These are phyloP conservation scores for Drosophila algonquin DNA, from an alignment of 2,888 invertebrate genomes.

Conservation along the genomic window DNA sequence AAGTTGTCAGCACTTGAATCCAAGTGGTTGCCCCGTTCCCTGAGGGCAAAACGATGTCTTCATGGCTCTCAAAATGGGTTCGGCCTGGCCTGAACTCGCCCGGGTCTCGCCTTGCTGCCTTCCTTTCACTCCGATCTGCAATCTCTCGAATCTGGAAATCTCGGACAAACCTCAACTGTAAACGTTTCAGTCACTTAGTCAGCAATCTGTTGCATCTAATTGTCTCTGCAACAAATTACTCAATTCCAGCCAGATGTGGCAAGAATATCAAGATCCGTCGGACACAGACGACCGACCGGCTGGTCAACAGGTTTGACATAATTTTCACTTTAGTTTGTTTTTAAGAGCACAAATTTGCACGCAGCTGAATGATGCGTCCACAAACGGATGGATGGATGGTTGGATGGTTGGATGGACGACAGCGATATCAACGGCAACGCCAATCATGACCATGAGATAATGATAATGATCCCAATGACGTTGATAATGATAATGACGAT, in stretches of 20 bases:
- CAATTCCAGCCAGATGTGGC: conserved; percentile 59
- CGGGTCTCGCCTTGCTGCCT: conserved; percentile 4
- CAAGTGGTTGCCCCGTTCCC: conserved; percentile 27
- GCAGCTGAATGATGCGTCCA: conserved; percentile 44
- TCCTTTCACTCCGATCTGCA: conserved; percentile 29
- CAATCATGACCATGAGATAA: conserved; percentile 2
- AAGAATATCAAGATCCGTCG: conserved; percentile 39
- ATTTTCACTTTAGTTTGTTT: conserved; percentile 77
- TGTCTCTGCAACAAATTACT: conserved; percentile 74
- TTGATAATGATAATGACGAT: conserved; percentile 33
- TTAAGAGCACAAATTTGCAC: conserved; percentile 72
- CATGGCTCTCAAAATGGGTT: conserved; percentile 23
- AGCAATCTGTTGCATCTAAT: conserved; percentile 78
- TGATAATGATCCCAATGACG: conserved; percentile 30
- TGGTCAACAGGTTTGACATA: conserved; percentile 74
- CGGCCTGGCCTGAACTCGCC: background rate
- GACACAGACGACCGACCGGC: conserved; percentile 31
- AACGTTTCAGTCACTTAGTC: conserved; percentile 75
- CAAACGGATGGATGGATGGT: no score
- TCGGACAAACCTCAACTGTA: conserved; percentile 43
- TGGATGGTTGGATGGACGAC: no score
- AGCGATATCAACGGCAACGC: conserved; percentile 1
- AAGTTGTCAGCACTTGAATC: conserved; percentile 14
- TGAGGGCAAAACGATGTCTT: conserved; percentile 37
- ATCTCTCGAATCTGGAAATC: conserved; percentile 1